Evolutionary conservation across 2,888 invertebrate species (phyloP), one percentile per base, ranked within the genome.

Genomic region (Silvanus unidentatus): DNA sequence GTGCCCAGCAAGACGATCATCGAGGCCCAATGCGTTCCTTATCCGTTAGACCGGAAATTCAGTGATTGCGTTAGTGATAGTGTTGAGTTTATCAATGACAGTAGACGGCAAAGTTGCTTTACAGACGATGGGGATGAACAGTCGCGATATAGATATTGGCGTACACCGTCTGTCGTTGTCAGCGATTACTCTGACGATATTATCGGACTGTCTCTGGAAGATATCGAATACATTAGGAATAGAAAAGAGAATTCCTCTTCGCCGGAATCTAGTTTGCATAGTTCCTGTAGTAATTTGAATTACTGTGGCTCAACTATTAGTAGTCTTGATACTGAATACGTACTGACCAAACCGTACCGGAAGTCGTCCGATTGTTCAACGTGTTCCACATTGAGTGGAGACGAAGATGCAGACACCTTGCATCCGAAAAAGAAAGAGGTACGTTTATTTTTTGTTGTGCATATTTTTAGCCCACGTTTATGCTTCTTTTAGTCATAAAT

Each of bases 131-230:
- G 53, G 63, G 77, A 70, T 29, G 70, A 71, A 45, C 51, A 53
- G 15, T 52, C 75, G 72, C 57, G 62, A 74, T 60, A 75, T 43
- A 71, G 81, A 2, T 86, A 82, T 59, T 86, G 87, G 69, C 73
- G 89, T 47, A 88, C 89, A 0, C 91, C 91, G 0, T 89, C 89
- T 43, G 89, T 91, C 37, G 88, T 91, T 2, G 88, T 91, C 34
- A 89, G 88, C 62, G 91, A 91, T 67, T 89, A 89, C 63, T 88
- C 88, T 0, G 89, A 89, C 61, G 88, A 82, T 60, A 72, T 78
- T 4, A 72, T 76, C 57, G 77, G 77, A 40, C 70, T 79, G 12
- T 78, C 77, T 16, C 68, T 79, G 35, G 80, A 80, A 56, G 79
- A 80, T 54, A 76, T 80, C 49, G 79, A 79, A 57, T 77, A 76